Percentiles rank a stretch among this genome's conserved stretches.
These are phyloP conservation scores for Tetranychus piercei DNA, from an alignment of 2,888 invertebrate species.

Conservation along the genomic window DNA sequence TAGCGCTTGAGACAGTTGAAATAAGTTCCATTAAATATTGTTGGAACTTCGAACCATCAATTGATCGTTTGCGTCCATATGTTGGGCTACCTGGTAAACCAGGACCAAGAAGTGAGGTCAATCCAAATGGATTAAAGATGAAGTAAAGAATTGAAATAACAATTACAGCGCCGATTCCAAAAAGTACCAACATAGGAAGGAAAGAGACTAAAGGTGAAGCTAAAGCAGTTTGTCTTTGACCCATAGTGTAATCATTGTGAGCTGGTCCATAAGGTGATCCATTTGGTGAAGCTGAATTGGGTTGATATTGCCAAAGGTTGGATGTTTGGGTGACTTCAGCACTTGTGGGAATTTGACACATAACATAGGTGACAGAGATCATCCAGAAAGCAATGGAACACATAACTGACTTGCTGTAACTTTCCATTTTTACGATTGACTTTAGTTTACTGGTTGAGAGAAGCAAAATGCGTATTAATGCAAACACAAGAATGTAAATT, in stretches of 20 bases:
- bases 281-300: conserved; percentile 2
- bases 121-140: conserved; percentile 8
- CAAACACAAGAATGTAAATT: no score
- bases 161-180: conserved; percentile 17
- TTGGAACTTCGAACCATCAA: conserved; percentile 5
- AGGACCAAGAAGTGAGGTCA: conserved; percentile 4
- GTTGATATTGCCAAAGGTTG: conserved; percentile 5
- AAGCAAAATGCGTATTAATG: background rate
- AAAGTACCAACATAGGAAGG: conserved; percentile 13
- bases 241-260: conserved; percentile 3
- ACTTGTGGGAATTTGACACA: background rate
- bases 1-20: background rate
- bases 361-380: background rate
- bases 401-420: background rate
- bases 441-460: background rate
- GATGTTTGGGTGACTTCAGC: conserved; percentile 3
- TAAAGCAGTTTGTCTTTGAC: conserved; percentile 15
- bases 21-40: conserved; percentile 14
- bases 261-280: background rate
- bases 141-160: conserved; percentile 13
- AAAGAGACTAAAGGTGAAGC: conserved; percentile 13
- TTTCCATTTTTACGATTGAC: background rate
- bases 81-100: background rate
- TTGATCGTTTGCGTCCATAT: conserved; percentile 15
- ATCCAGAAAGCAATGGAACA: background rate